These are phyloP conservation scores for Styela clava DNA, from an alignment of 23 tunicate genomes.

Conservation along the genomic window DNA sequence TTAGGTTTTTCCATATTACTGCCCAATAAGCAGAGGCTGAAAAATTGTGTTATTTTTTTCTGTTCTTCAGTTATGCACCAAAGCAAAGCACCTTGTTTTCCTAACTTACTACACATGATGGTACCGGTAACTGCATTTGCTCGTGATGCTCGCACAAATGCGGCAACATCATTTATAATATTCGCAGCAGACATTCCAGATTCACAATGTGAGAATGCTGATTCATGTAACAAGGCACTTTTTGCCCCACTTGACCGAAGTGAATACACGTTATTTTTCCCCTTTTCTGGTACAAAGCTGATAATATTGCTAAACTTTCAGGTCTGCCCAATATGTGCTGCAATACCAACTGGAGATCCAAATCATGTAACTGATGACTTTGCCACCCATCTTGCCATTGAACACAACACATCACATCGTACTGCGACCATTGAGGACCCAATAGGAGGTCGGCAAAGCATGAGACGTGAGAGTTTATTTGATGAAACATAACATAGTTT, in stretches of 20 bases:
- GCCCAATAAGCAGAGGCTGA: too few species aligned
- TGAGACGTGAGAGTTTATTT: slow-evolving; percentile 49
- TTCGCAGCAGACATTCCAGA: too few species aligned
- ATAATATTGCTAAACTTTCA: slow-evolving; percentile 14
- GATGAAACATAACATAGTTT: slow-evolving; percentile 5
- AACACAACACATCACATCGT: slow-evolving; percentile 43
- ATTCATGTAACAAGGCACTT: too few species aligned
- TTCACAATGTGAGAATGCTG: too few species aligned
- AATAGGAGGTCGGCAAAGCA: slow-evolving; percentile 42
- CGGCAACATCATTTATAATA: too few species aligned
- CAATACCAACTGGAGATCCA: slow-evolving; percentile 81
- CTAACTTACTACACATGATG: too few species aligned
- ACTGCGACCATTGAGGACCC: slow-evolving; percentile 33
- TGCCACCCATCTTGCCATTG: slow-evolving; percentile 57
- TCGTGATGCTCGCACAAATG: too few species aligned
- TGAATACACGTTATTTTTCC: not conserved
- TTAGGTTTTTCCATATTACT: not conserved
- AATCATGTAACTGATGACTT: slow-evolving; percentile 72
- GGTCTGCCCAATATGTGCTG: slow-evolving; percentile 92
- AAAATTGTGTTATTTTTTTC: too few species aligned
- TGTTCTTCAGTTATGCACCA: too few species aligned
- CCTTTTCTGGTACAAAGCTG: not conserved
- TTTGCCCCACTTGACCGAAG: too few species aligned
- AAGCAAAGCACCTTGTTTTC: too few species aligned
- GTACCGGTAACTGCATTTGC: too few species aligned